These are phyloP conservation scores for Clarias batrachus DNA, from an alignment of 2,113 vertebrate species.

Conservation along the genomic window DNA sequence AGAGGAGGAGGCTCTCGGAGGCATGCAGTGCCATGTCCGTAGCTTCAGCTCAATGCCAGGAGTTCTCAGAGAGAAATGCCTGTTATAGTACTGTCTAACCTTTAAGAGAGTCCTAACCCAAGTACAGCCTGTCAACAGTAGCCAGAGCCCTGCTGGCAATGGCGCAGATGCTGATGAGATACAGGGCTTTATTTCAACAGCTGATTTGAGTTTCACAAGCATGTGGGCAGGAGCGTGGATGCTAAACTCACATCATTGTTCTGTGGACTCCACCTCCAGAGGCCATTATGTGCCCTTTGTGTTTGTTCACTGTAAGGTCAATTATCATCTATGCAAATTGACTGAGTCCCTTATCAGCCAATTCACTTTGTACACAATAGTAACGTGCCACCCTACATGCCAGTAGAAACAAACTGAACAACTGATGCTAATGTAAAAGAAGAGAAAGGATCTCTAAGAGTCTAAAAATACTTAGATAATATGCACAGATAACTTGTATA, in stretches of 20 bases:
- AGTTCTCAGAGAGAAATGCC: constrained; percentile 59
- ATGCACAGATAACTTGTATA: background rate
- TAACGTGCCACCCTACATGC: background rate
- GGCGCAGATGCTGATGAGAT: background rate
- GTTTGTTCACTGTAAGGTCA: constrained; percentile 15
- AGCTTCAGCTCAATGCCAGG: constrained; percentile 43
- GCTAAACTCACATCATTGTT: background rate
- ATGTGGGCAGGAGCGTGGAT: constrained; percentile 22
- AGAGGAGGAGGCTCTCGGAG: constrained; percentile 50
- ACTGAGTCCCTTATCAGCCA: background rate
- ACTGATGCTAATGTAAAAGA: background rate
- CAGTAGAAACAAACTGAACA: constrained; percentile 17
- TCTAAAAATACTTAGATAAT: background rate
- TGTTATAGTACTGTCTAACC: constrained; percentile 64
- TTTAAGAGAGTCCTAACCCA: constrained; percentile 55
- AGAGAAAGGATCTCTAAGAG: background rate
- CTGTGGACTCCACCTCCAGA: background rate
- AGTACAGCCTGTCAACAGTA: constrained; percentile 42
- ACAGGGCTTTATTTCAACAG: background rate
- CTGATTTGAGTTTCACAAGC: background rate
- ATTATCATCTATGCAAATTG: constrained; percentile 8
- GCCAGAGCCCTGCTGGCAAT: constrained; percentile 12
- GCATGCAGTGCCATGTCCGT: constrained; percentile 59
- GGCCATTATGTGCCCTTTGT: constrained; percentile 24
- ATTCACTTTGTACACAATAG: background rate